Evolutionary conservation across 2,113 vertebrate species (phyloP), one percentile per base, ranked within the genome.

Genomic region (Petrocephalus zakoni): DNA sequence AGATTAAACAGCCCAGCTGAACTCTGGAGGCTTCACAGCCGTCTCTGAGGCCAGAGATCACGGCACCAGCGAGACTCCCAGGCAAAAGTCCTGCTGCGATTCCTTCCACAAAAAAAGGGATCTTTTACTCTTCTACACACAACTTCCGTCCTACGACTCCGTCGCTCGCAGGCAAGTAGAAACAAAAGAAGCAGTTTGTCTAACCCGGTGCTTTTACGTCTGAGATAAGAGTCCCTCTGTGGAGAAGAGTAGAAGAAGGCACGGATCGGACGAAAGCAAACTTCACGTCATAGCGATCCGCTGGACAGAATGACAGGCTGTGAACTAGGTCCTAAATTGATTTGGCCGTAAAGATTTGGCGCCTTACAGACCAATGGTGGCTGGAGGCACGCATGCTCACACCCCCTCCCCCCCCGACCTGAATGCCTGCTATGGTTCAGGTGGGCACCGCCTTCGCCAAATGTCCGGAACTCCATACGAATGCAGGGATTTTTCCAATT

Each of bases 201-300:
- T 58, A 58, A 13, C 13, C 92, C 91, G 90, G 89, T 75, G 68
- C 29, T 37, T 75, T 75, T 37, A 75, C 34, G 15, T 5, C n/a
- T 75, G 68, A 75, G 34, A 75, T 86, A 92, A 92, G 90, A 87
- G 90, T 90, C 90, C 91, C 90, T 90, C 78, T 89, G 83, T 46
- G 52, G 89, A 93, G 91, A 91, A 93, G 56, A 91, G 91, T 89
- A 89, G 90, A 91, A 93, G 93, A 94, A 95, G 93, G 92, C 93
- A 94, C 93, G 85, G 90, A 92, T 91, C 91, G 90, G 92, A 92
- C 90, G 89, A 85, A 93, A 92, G 90, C 15, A 87, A 49, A 49
- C 10, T 85, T 87, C 89, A 37, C 13, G 15, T 75, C 68, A 6
- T 75, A 75, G 68, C 68, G 68, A 75, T 75, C 68, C 68, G 68